Base-by-base conservation (phyloP, 1,140 invertebrate genomes). In the Laupala kohalensis region DNA sequence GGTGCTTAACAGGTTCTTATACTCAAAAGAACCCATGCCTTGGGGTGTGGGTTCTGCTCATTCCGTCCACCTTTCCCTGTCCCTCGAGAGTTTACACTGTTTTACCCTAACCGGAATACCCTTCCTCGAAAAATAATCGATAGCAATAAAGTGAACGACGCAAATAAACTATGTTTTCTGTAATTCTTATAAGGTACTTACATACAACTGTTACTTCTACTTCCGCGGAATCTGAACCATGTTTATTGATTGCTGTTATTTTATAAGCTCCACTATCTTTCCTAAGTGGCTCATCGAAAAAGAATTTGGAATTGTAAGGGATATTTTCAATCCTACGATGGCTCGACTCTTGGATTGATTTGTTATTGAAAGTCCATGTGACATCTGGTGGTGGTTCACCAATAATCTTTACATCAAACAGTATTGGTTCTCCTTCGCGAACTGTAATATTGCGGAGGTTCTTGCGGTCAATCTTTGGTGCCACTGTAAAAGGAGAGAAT, bases 131-230 rank as follows among this genome's bases (percentile, higher is more conserved):
- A n/a, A n/a, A n/a, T n/a, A n/a, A n/a, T n/a, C n/a, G n/a, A n/a
- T n/a, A n/a, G n/a, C n/a, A n/a, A n/a, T n/a, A n/a, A n/a, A n/a
- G n/a, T n/a, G n/a, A n/a, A n/a, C n/a, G n/a, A n/a, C n/a, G n/a
- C n/a, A n/a, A n/a, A n/a, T n/a, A n/a, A n/a, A n/a, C n/a, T n/a
- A n/a, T n/a, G n/a, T n/a, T n/a, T n/a, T n/a, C n/a, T n/a, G n/a
- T n/a, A n/a, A n/a, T n/a, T n/a, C n/a, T n/a, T n/a, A n/a, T n/a
- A n/a, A n/a, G n/a, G n/a, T 75, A 84, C 88, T 89, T 84, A 93
- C 93, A 92, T 75, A 95, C 87, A 74, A 97, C 91, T 77, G 88
- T 92, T 67, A 97, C 90, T 82, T 96, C 92, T 28, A 97, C 86
- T 80, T 95, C 93, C n/a, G 92, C 93, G 63, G 88, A 89, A 79